Evolutionary conservation across 2,888 invertebrate genomes (phyloP).

Genomic region (Drosophila engyochracea): DNA sequence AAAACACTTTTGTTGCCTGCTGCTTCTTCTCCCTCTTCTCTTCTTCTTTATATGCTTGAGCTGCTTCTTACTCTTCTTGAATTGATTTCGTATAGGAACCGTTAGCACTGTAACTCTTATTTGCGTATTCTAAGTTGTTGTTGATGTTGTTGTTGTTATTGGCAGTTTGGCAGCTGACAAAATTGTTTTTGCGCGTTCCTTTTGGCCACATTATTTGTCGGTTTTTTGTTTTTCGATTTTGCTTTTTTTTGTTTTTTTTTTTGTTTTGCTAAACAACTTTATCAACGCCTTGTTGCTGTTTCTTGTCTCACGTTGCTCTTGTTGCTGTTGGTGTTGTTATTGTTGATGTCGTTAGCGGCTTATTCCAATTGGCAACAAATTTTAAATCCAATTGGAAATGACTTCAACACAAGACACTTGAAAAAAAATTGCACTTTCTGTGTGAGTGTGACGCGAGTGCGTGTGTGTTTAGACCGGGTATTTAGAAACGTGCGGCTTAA

Average conservation of each 20-base stretch:
- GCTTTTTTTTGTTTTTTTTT: neutral
- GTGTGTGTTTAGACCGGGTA: conserved; percentile 17
- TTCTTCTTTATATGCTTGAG: neutral
- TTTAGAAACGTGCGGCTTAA: conserved; percentile 2
- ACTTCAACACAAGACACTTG: conserved; percentile 51
- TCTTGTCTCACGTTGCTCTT: conserved; percentile 21
- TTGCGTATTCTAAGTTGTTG: conserved; percentile 28
- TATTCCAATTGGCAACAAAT: conserved; percentile 51
- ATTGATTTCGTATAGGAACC: conserved; percentile 57
- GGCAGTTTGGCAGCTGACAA: conserved; percentile 42
- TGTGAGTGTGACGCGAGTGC: conserved; percentile 2
- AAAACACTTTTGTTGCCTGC: conserved; percentile 26
- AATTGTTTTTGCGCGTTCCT: conserved; percentile 49
- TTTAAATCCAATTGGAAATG: conserved; percentile 45
- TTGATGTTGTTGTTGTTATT: conserved; percentile 28
- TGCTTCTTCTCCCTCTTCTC: conserved; percentile 9
- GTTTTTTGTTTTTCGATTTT: conserved; percentile 1
- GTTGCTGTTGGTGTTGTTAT: neutral
- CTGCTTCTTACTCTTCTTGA: conserved; percentile 13
- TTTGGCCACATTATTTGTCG: conserved; percentile 29
- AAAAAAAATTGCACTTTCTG: conserved; percentile 52
- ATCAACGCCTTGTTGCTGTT: conserved; percentile 32
- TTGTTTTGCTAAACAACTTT: conserved; percentile 49
- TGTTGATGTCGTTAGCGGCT: conserved; percentile 20
- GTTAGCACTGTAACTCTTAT: conserved; percentile 50